A percentile compares a stretch with the other conserved stretches of the same genome.
Conservation (phyloP, 2,797 vertebrate species). For the Aplochiton taeniatus region DNA sequence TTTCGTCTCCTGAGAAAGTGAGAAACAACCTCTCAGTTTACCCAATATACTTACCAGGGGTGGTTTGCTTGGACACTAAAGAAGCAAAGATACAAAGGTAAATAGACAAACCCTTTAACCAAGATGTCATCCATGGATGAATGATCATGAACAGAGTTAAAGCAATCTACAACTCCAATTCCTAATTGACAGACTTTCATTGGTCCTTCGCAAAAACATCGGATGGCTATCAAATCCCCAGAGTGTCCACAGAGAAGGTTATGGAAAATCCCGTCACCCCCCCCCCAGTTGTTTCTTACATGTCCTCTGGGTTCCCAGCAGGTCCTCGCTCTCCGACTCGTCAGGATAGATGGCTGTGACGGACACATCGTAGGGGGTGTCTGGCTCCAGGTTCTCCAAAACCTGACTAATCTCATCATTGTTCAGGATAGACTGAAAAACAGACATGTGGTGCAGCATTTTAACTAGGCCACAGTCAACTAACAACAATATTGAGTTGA, state of each 20-base stretch:
- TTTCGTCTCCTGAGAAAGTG: slow-evolving; percentile 35
- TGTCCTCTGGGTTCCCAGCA: slow-evolving; percentile 88
- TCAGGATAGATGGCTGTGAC: slow-evolving; percentile 97
- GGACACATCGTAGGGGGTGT: slow-evolving; percentile 90
- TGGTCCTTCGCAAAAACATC: too few species aligned
- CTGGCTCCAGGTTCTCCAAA: slow-evolving; percentile 86
- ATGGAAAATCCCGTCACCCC: background rate
- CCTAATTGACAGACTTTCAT: too few species aligned
- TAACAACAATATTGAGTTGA: too few species aligned
- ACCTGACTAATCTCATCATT: slow-evolving; percentile 82
- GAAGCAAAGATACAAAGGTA: slow-evolving; percentile 61
- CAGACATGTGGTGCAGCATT: background rate
- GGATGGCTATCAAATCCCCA: background rate
- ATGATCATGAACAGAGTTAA: too few species aligned
- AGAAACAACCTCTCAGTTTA: slow-evolving; percentile 56
- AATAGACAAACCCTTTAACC: slow-evolving; percentile 49
- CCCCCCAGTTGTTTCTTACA: slow-evolving; percentile 73
- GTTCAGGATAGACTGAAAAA: slow-evolving; percentile 87
- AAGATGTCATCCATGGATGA: slow-evolving; percentile 28
- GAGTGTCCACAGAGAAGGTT: background rate
- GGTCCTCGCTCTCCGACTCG: slow-evolving; percentile 95
- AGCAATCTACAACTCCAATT: too few species aligned
- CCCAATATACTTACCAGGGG: slow-evolving; percentile 68
- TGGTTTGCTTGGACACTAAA: slow-evolving; percentile 64
- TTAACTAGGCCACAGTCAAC: too few species aligned